A percentile compares a stretch with the other conserved stretches of the same genome.
These are phyloP conservation scores for Papilio aristodemus DNA, from an alignment of 1,140 invertebrate genomes.

Conservation along the genomic window DNA sequence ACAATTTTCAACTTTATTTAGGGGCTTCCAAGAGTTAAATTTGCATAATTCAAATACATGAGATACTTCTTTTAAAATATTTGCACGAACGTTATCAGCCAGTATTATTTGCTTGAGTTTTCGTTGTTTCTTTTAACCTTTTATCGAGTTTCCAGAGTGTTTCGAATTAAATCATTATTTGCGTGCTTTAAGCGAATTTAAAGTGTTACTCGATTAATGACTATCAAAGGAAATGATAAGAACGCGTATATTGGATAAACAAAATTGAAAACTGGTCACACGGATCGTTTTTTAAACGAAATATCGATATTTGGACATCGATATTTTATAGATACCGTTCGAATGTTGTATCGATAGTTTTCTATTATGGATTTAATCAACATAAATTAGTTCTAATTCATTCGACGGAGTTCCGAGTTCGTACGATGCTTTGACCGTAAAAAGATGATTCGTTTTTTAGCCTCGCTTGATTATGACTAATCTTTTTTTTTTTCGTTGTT, in stretches of 20 bases:
- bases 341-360: slow-evolving; percentile 64
- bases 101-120: slow-evolving; percentile 65
- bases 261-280: background rate
- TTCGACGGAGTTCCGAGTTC: slow-evolving; percentile 51
- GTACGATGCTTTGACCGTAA: slow-evolving; percentile 59
- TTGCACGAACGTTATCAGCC: slow-evolving; percentile 67
- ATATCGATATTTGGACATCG: slow-evolving; percentile 39
- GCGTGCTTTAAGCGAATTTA: slow-evolving; percentile 62
- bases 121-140: slow-evolving; percentile 53
- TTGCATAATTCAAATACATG: slow-evolving; percentile 29
- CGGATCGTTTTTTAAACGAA: slow-evolving; percentile 3
- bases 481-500: slow-evolving; percentile 56
- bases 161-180: slow-evolving; percentile 73
- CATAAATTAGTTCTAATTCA: slow-evolving; percentile 77
- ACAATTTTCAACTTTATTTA: slow-evolving; percentile 39
- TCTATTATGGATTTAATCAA: slow-evolving; percentile 77
- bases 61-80: slow-evolving; percentile 40
- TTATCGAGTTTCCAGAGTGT: slow-evolving; percentile 65
- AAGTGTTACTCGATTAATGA: slow-evolving; percentile 69
- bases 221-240: slow-evolving; percentile 50
- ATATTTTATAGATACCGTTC: slow-evolving; percentile 56
- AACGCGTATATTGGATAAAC: slow-evolving; percentile 28
- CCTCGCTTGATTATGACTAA: slow-evolving; percentile 58
- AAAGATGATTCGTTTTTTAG: slow-evolving; percentile 58
- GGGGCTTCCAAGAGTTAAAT: slow-evolving; percentile 36